These are phyloP conservation scores for Hemibagrus wyckioides DNA, from an alignment of 2,113 vertebrate genomes.

Conservation along the genomic window DNA sequence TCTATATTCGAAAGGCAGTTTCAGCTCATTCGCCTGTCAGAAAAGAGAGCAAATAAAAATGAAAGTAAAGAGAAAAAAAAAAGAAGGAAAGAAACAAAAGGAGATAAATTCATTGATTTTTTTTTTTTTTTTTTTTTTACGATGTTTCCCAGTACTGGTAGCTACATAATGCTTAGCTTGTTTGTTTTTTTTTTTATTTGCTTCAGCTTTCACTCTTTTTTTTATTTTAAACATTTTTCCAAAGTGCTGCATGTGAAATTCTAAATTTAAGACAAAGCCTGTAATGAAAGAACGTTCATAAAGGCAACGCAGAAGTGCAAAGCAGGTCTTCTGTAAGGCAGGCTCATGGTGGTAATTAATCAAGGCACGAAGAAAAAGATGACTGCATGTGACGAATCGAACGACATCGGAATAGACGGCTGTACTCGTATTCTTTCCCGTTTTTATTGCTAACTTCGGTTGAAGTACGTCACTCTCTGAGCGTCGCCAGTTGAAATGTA, in stretches of 20 bases:
- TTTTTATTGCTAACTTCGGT: slow-evolving; percentile 4
- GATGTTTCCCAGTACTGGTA: slow-evolving; percentile 50
- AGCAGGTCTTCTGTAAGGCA: slow-evolving; percentile 24
- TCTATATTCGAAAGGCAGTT: slow-evolving; percentile 75
- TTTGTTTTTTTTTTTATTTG: too few relatives aligned
- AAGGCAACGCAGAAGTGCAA: slow-evolving; percentile 43
- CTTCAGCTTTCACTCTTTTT: slow-evolving; percentile 48
- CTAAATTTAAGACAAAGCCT: slow-evolving; percentile 65
- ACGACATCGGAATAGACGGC: neutral
- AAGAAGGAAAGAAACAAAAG: slow-evolving; percentile 59
- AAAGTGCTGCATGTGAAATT: slow-evolving; percentile 72
- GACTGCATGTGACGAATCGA: slow-evolving; percentile 1
- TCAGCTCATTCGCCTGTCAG: slow-evolving; percentile 69
- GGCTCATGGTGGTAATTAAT: neutral
- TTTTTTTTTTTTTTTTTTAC: too few relatives aligned
- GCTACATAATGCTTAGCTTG: slow-evolving; percentile 63
- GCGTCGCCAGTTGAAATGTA: slow-evolving; percentile 15
- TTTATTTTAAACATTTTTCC: slow-evolving; percentile 46
- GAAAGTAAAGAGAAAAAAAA: slow-evolving; percentile 59
- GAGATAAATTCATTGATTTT: slow-evolving; percentile 55
- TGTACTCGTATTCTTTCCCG: neutral
- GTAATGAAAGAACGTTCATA: slow-evolving; percentile 21
- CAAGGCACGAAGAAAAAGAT: slow-evolving; percentile 14
- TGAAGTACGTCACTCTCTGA: neutral
- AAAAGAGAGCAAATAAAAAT: slow-evolving; percentile 59